Percentiles rank a stretch among this genome's conserved stretches.
Conservation (phyloP, 2,113 vertebrate species). For the Ceratotherium simum region DNA sequence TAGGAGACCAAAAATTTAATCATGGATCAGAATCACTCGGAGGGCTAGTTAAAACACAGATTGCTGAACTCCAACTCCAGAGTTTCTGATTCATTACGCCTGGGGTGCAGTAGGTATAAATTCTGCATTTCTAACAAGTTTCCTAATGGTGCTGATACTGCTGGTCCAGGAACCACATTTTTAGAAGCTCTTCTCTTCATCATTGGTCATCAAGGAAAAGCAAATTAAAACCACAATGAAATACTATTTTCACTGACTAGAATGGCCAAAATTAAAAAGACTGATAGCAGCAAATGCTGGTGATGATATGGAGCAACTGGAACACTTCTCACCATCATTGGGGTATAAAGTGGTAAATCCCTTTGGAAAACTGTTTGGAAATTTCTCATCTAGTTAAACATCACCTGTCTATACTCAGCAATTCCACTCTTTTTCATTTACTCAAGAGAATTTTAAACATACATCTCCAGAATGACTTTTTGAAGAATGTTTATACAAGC, state of each 20-base stretch:
- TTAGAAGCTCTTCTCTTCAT: not conserved
- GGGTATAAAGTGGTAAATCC: not conserved
- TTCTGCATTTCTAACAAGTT: slow-evolving; percentile 31
- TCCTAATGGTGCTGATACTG: slow-evolving; percentile 9
- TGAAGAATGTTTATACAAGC: not conserved
- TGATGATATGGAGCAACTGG: not conserved
- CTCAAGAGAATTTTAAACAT: not conserved
- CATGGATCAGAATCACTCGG: not conserved
- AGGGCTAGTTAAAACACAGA: not conserved
- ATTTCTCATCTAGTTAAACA: not conserved
- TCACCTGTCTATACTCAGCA: not conserved
- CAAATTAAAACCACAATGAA: not conserved
- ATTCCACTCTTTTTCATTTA: not conserved
- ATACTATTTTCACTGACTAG: not conserved
- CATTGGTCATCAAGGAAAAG: not conserved
- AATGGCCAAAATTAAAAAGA: not conserved
- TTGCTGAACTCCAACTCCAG: not conserved
- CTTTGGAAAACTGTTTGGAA: not conserved
- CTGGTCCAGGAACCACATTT: not conserved
- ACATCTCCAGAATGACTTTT: not conserved
- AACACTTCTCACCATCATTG: no score
- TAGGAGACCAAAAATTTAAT: not conserved
- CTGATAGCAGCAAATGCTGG: not conserved
- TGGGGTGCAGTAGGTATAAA: not conserved
- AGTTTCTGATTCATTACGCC: not conserved